These are phyloP conservation scores for Cyanoderma ruficeps DNA, from an alignment of 2,113 vertebrate genomes.

Conservation along the genomic window DNA sequence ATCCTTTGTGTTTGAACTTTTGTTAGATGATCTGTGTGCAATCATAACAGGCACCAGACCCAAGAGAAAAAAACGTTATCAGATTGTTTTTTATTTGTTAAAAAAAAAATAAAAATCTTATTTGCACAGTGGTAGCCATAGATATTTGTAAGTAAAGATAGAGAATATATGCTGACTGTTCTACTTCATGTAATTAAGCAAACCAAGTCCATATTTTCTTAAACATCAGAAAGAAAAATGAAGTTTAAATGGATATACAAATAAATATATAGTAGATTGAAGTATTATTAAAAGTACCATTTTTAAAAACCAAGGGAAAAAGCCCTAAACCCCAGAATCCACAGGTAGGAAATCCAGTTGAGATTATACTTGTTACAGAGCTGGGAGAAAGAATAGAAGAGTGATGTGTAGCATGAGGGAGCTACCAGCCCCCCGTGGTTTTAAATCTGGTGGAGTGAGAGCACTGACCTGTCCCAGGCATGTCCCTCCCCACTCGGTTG, in stretches of 20 bases:
- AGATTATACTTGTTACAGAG: rapidly evolving
- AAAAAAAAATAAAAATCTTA: background rate
- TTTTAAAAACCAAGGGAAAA: background rate
- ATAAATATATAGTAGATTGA: background rate
- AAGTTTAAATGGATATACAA: background rate
- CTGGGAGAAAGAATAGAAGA: background rate
- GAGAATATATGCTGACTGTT: background rate
- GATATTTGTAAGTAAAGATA: background rate
- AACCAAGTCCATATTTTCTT: background rate
- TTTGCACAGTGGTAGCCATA: background rate
- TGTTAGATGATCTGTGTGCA: background rate
- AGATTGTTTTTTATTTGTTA: background rate
- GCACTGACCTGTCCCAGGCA: background rate
- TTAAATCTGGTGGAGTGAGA: background rate
- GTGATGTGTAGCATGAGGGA: background rate
- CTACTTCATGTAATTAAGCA: background rate
- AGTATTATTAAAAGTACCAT: background rate
- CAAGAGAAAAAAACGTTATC: background rate
- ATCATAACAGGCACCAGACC: background rate
- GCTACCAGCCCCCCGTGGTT: background rate
- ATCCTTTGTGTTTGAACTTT: background rate
- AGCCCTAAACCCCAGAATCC: background rate
- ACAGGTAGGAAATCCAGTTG: background rate
- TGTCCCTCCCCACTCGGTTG: background rate
- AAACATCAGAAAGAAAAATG: background rate